Evolutionary conservation across 2,113 vertebrate genomes (phyloP), one percentile per base, ranked within the genome.

Genomic region (Lamprotornis superbus): DNA sequence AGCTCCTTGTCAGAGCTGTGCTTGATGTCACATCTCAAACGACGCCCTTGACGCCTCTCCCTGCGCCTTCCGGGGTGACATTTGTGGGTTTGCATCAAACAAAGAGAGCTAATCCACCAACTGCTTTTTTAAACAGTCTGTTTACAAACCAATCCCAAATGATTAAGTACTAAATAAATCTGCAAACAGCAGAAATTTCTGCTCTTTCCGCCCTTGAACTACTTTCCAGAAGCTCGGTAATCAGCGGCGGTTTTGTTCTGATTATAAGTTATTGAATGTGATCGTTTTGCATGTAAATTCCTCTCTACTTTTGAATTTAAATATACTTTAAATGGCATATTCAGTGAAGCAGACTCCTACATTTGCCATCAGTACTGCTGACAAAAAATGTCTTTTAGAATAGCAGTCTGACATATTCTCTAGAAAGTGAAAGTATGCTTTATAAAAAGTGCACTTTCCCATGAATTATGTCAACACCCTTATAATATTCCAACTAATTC

Each of bases 1-100:
- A 90, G 78, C 85, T 95, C 84, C 94, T 67, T 97, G 93, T 94
- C 94, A 97, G 79, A 94, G 42, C 87, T 60, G 55, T 37, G 92
- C 89, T 87, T 86, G 64, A 95, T 95, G 85, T 56, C 90, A 79
- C 74, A 28, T 94, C 76, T 83, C 87, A 91, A 93, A 94, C 49
- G 77, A 18, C 12, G 18, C 77, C 93, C 88, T 94, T 50, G 91
- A 93, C 73, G 24, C 65, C 78, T 69, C 47, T 59, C 12, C 31
- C 75, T 80, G 40, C 69, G 39, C 86, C 86, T 96, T 55, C 59
- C 24, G 21, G 33, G 78, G 40, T 94, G 74, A 90, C 50, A 78
- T 90, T 93, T 80, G 81, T 22, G 39, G 56, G 19, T 80, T 50
- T 87, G 57, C 90, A 81, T 42, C 31, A 52, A 91, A 91, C 44